A percentile compares a stretch with the other conserved stretches of the same genome.
Evolutionary conservation across 2,113 vertebrate genomes (phyloP).

Genomic region (Sarotherodon lohbergeri): DNA sequence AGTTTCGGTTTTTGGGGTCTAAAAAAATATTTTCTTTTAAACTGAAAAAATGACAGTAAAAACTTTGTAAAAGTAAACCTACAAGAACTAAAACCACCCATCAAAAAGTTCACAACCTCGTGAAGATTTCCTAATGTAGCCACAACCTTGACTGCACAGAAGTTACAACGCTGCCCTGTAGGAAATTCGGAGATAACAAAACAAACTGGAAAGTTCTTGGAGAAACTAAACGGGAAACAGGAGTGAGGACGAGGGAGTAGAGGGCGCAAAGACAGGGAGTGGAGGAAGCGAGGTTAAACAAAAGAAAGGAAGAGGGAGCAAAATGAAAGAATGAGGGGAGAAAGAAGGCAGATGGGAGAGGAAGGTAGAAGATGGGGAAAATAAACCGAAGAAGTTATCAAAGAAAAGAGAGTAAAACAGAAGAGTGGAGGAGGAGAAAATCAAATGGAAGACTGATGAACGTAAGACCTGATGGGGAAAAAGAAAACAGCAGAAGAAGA

Average conservation of each 20-base stretch:
- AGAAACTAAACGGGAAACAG: background rate
- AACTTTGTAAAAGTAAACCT: background rate
- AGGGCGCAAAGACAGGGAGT: background rate
- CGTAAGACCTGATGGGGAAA: background rate
- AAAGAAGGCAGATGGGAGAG: background rate
- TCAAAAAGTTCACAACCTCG: background rate
- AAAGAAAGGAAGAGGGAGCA: background rate
- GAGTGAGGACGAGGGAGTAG: background rate
- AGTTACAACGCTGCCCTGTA: background rate
- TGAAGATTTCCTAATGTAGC: background rate
- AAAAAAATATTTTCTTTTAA: background rate
- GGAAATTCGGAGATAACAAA: background rate
- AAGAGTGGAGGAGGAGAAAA: background rate
- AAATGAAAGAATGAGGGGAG: background rate
- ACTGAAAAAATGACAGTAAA: background rate
- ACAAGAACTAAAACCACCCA: background rate
- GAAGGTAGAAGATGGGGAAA: background rate
- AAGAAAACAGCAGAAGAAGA: background rate
- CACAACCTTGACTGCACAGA: background rate
- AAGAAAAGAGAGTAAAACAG: background rate
- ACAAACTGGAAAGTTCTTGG: background rate
- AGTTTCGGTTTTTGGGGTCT: background rate
- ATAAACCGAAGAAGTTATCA: background rate
- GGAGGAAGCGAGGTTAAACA: background rate
- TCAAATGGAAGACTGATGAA: background rate